Evolutionary conservation across 2,797 vertebrate species (phyloP), one percentile per base, ranked within the genome.

Genomic region (Podarcis lilfordi): DNA sequence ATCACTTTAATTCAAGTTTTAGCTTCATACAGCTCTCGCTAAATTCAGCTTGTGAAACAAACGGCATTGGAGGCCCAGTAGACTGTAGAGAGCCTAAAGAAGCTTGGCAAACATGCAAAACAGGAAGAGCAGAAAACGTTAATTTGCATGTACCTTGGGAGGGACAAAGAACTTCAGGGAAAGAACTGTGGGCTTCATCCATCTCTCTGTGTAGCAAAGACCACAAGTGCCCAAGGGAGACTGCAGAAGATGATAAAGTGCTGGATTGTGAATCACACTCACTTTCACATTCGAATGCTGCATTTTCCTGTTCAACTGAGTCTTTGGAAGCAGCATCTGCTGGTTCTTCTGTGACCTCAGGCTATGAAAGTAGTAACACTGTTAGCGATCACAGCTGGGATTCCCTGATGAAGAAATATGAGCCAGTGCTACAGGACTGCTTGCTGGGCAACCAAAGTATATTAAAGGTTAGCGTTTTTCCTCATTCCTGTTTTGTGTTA

Each of bases 1-100:
- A 94, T 17, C 87, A 89, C 82, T 98, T 98, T 80, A 97, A 92
- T 91, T 99, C 98, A 80, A 98, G 95, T 92, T 99, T 99, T 86
- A 98, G 98, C 92, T 99, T 99, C 94, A 99, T 99, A 90, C 97
- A 95, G 72, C 96, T 98, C 78, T 98, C 98, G 0, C 93, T 99
- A 21, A 93, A 92, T 86, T 95, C 45, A 0, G 66, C 90, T 0
- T 94, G 93, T 75, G 93, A 92, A 59, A 86, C 85, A 1, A 93
- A 90, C 0, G 45, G 89, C 85, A 86, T 89, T 23, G 92, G 95
- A 88, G 88, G 86, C 86, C 94, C 91, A 66, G 87, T 25, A 4
- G 6, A 86, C 0, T 0, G 68, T 3, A 45, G 92, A 82, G 91
- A 95, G 83, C 5, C 71, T 0, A 86, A 95, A 43, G 15, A 9